Evolutionary conservation across 2,797 vertebrate species (phyloP).

Genomic region (Arctocebus calabarensis): DNA sequence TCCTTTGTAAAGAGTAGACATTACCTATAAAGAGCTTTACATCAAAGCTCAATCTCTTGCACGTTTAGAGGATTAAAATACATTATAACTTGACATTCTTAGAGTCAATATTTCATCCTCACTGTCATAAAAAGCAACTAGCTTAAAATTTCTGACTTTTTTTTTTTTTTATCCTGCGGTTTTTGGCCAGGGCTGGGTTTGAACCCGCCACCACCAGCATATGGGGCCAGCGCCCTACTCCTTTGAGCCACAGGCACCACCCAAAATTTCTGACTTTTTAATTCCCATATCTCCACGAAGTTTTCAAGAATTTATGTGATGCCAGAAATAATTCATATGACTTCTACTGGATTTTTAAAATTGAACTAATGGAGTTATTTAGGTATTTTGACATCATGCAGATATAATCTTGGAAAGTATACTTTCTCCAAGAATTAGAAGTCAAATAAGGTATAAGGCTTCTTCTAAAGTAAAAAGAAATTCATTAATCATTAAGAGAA

Average conservation of each 20-base stretch:
- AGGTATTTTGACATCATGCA: not conserved
- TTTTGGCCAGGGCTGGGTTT: too few relatives aligned
- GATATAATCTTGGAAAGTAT: not conserved
- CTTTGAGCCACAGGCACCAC: too few relatives aligned
- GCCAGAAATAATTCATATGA: slow-evolving; percentile 30
- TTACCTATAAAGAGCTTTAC: slow-evolving; percentile 3
- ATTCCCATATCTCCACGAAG: not conserved
- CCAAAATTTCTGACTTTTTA: not conserved
- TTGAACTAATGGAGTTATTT: slow-evolving; percentile 1
- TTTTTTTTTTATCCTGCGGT: too few relatives aligned
- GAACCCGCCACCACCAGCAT: too few relatives aligned
- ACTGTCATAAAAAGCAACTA: slow-evolving; percentile 12
- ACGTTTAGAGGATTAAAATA: slow-evolving; percentile 7
- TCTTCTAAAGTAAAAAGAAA: slow-evolving; percentile 47
- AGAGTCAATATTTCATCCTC: not conserved
- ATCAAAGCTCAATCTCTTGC: slow-evolving; percentile 27
- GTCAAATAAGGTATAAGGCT: slow-evolving; percentile 1
- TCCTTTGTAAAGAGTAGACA: slow-evolving; percentile 39
- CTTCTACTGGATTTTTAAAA: slow-evolving; percentile 33
- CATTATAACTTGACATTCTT: not conserved
- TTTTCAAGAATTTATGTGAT: slow-evolving; percentile 54
- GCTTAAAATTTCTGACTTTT: not conserved
- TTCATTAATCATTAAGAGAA: slow-evolving; percentile 3
- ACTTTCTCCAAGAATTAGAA: slow-evolving; percentile 4
- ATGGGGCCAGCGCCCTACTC: too few relatives aligned